A percentile compares a stretch with the other conserved stretches of the same genome.
These are phyloP conservation scores for Meriones psammophilus DNA, from an alignment of 2,797 vertebrate genomes.

Conservation along the genomic window DNA sequence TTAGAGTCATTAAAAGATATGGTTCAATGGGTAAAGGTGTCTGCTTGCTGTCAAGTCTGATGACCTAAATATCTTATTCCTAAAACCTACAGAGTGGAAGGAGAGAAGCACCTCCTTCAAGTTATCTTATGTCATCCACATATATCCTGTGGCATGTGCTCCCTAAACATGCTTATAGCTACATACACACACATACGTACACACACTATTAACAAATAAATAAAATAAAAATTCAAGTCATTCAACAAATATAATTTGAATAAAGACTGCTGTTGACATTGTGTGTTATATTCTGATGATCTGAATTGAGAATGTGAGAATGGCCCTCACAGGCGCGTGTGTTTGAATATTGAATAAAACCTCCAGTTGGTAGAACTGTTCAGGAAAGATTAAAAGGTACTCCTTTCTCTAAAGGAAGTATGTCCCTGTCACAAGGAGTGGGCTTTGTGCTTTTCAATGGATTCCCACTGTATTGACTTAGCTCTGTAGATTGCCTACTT, in stretches of 20 bases:
- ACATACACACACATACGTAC: neutral
- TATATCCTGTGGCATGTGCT: neutral
- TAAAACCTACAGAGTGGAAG: neutral
- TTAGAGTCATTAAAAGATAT: neutral
- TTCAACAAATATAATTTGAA: conserved; percentile 14
- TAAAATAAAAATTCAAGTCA: neutral
- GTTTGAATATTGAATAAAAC: neutral
- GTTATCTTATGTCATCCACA: neutral
- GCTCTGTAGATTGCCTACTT: neutral
- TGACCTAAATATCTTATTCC: neutral
- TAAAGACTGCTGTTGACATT: neutral
- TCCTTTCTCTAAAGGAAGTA: neutral
- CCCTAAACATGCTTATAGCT: neutral
- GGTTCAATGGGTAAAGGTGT: neutral
- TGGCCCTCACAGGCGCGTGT: neutral
- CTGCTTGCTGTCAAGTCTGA: neutral
- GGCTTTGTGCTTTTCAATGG: neutral
- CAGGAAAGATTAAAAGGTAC: neutral
- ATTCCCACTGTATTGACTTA: neutral
- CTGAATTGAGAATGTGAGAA: no score
- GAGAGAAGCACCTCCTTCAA: neutral
- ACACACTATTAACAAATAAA: neutral
- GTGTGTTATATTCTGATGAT: neutral
- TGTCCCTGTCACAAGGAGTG: neutral
- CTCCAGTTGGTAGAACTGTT: neutral